Percentiles rank a stretch among this genome's conserved stretches.
These are phyloP conservation scores for Bradysia coprophila DNA, from an alignment of 1,140 invertebrate species.

Conservation along the genomic window DNA sequence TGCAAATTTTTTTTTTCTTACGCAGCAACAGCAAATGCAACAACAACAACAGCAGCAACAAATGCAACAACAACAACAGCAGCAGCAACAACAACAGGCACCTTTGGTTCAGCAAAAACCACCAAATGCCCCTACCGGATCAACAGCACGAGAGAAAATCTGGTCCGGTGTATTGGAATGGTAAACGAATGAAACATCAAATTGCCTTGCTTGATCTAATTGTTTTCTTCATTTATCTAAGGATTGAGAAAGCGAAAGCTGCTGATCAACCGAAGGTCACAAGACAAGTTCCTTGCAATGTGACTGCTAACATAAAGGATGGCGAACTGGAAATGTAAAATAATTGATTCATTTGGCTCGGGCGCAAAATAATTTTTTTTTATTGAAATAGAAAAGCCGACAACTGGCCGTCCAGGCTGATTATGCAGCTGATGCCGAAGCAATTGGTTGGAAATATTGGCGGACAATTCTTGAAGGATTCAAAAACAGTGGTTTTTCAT, in stretches of 20 bases:
- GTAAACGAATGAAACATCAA: too few relatives aligned
- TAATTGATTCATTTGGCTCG: too few relatives aligned
- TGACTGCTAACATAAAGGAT: constrained; percentile 55
- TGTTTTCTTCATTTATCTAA: too few relatives aligned
- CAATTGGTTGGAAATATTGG: constrained; percentile 74
- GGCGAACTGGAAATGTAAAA: constrained; percentile 68
- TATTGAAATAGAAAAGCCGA: constrained; percentile 43
- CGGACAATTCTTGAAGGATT: constrained; percentile 67
- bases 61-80: constrained; percentile 26
- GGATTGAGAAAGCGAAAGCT: constrained; percentile 64
- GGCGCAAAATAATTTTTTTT: too few relatives aligned
- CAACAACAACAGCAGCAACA: constrained; percentile 24
- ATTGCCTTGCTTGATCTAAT: too few relatives aligned
- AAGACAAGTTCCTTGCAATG: constrained; percentile 66
- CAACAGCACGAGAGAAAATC: constrained; percentile 28
- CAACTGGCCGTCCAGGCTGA: constrained; percentile 77
- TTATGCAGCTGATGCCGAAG: constrained; percentile 89
- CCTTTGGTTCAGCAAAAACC: constrained; percentile 19
- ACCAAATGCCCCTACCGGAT: constrained; percentile 7
- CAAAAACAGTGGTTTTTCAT: constrained; percentile 64
- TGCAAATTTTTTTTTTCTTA: neutral
- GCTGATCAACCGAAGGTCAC: constrained; percentile 57
- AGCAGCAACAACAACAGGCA: constrained; percentile 24
- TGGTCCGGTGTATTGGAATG: constrained; percentile 81
- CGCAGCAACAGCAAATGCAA: constrained; percentile 8